Conservation (phyloP, 2,888 invertebrate genomes). For the Machimus atricapillus region DNA sequence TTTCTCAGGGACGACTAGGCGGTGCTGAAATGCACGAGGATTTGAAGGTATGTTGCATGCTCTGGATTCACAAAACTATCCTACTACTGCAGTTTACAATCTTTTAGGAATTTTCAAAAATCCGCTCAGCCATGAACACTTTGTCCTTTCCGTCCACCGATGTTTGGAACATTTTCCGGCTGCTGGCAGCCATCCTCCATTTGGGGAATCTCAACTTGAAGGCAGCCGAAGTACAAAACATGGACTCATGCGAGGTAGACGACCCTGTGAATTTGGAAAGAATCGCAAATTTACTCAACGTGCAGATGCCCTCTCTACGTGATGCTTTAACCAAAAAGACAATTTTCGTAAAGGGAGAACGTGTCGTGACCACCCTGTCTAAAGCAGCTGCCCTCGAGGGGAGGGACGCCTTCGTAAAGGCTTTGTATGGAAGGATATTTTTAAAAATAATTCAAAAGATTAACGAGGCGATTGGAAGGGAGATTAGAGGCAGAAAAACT, state of each 20-base stretch:
- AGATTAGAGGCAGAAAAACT: constrained; percentile 59
- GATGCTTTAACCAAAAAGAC: constrained; percentile 87
- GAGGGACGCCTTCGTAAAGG: constrained; percentile 91
- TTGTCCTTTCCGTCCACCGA: constrained; percentile 86
- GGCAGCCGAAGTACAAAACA: constrained; percentile 75
- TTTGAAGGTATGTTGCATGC: background rate
- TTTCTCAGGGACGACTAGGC: constrained; percentile 76
- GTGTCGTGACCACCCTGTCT: constrained; percentile 77
- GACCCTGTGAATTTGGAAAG: constrained; percentile 74
- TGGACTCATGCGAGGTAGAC: constrained; percentile 85
- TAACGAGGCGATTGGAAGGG: constrained; percentile 80
- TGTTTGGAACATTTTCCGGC: constrained; percentile 82
- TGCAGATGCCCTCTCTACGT: constrained; percentile 73
- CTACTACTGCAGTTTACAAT: background rate
- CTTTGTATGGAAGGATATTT: constrained; percentile 91
- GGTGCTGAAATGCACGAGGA: background rate
- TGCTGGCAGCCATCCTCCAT: constrained; percentile 88
- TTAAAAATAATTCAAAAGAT: constrained; percentile 89
- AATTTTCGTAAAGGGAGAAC: constrained; percentile 83
- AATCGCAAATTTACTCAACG: constrained; percentile 75
- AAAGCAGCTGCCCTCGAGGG: constrained; percentile 82
- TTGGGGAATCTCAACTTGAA: constrained; percentile 90
- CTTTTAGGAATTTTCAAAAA: constrained; percentile 78
- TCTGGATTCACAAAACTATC: background rate
- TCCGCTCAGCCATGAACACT: constrained; percentile 91